These are phyloP conservation scores for Sturmia bella DNA, from an alignment of 2,888 invertebrate genomes.

Conservation along the genomic window DNA sequence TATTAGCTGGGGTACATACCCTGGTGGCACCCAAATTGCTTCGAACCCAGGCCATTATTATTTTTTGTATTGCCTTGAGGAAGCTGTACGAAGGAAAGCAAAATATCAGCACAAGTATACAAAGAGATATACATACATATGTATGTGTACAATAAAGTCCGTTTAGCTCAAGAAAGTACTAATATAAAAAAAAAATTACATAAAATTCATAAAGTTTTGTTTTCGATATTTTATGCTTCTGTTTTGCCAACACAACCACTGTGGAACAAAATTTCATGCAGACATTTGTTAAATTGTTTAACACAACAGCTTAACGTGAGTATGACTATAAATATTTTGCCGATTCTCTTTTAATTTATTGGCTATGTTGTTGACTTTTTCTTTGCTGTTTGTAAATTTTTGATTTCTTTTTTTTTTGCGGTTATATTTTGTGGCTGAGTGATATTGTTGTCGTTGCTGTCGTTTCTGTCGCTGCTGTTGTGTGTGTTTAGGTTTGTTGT, in stretches of 20 bases:
- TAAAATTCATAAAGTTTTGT: too few species aligned
- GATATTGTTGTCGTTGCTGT: conserved; percentile 43
- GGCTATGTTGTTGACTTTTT: conserved; percentile 44
- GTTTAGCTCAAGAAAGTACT: too few species aligned
- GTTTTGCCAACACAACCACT: neutral
- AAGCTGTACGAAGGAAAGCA: too few species aligned
- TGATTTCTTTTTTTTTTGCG: conserved; percentile 62
- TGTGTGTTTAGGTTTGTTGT: conserved; percentile 34
- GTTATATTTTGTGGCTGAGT: conserved; percentile 31
- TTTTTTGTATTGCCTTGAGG: too few species aligned
- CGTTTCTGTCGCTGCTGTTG: conserved; percentile 29
- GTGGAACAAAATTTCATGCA: conserved; percentile 38
- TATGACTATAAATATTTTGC: conserved; percentile 13
- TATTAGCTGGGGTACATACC: too few species aligned
- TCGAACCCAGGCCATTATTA: too few species aligned
- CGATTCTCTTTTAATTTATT: conserved; percentile 45
- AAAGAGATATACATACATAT: too few species aligned
- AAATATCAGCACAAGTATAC: too few species aligned
- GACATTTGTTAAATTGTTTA: conserved; percentile 62
- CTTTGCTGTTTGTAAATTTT: conserved; percentile 64
- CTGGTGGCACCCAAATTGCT: too few species aligned
- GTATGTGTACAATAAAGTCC: too few species aligned
- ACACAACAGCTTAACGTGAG: conserved; percentile 67
- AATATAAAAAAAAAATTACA: too few species aligned
- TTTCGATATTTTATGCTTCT: too few species aligned